A percentile compares a stretch with the other conserved stretches of the same genome.
Evolutionary conservation across 2,888 invertebrate genomes (phyloP).

Genomic region (Mantis religiosa): DNA sequence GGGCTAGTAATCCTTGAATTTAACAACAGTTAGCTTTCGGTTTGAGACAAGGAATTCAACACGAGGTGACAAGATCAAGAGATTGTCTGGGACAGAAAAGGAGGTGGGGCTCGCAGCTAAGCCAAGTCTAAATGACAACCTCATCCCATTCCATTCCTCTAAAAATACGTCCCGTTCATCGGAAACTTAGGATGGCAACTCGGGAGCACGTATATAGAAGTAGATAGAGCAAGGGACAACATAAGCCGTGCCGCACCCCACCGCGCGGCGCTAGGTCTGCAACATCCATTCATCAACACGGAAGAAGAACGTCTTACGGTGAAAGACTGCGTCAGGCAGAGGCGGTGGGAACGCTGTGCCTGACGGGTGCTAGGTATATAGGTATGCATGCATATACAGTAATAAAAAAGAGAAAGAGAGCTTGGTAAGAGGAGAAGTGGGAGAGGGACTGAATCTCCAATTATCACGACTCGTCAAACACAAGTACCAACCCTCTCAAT

Average conservation of each 20-base stretch:
- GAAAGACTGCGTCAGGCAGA: neutral
- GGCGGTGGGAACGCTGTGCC: neutral
- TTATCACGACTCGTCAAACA: conserved; percentile 33
- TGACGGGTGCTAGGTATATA: neutral
- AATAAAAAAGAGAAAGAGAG: neutral
- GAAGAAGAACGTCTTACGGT: neutral
- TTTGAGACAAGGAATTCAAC: conserved; percentile 19
- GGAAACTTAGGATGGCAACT: neutral
- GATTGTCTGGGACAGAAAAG: neutral
- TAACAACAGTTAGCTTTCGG: conserved; percentile 28
- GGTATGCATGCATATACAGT: neutral
- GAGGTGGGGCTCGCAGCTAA: neutral
- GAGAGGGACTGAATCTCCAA: conserved; percentile 26
- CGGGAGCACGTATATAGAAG: neutral
- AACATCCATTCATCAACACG: conserved; percentile 23
- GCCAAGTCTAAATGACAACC: neutral
- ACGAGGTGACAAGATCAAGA: neutral
- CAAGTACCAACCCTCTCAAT: conserved; percentile 28
- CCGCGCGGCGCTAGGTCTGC: neutral
- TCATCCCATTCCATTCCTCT: neutral
- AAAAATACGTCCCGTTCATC: neutral
- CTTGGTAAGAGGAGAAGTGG: neutral
- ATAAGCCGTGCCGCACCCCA: neutral
- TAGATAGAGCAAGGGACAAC: neutral
- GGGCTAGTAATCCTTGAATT: conserved; percentile 27